Base-by-base conservation (phyloP, 2,888 invertebrate species). In the Dascillus cervinus region DNA sequence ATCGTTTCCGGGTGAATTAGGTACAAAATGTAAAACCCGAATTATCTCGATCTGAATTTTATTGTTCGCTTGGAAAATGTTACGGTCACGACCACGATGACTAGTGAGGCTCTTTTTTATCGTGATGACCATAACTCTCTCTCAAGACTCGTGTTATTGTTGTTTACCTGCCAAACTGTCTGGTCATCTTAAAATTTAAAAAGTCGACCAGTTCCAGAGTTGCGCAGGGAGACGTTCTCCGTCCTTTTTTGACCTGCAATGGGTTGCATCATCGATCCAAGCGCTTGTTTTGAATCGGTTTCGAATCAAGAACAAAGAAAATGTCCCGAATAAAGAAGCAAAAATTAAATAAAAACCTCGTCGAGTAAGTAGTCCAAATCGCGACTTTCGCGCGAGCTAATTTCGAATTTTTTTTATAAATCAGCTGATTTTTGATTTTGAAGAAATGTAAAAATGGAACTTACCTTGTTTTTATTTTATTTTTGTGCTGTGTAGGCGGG, bases 201-300 rank as follows among this genome's bases (percentile, higher is more conserved):
- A 33, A 29, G 11, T 9, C 13, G 28, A 21, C 28, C 20, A 28
- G 23, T 28, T 23, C 8, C 28, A 21, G 29, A 24, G 13, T 11
- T 43, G 32, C 32, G 32, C 37, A 32, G n/a, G n/a, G n/a, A n/a
- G n/a, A n/a, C n/a, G n/a, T n/a, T n/a, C n/a, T 15, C 36, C 29
- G 29, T 53, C 52, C 43, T 43, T 42, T 28, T 51, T 47, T 39
- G 49, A 45, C 44, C 44, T 38, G 43, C 45, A 40, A 39, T 46
- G n/a, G n/a, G 47, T 56, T 55, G 49, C 54, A 59, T 55, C 57
- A 60, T 60, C 53, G 56, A 57, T 58, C 57, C 49, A 44, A 48
- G 49, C 52, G 48, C 47, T 43, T 44, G 39, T 47, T 50, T 52
- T 48, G 44, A 50, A 54, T 43, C 39, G 31, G 29, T 38, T 39